Percentiles rank a stretch among this genome's conserved stretches.
phyloP scores from a whole-genome alignment of 2,113 vertebrate species.

The Lontra canadensis region DNA sequence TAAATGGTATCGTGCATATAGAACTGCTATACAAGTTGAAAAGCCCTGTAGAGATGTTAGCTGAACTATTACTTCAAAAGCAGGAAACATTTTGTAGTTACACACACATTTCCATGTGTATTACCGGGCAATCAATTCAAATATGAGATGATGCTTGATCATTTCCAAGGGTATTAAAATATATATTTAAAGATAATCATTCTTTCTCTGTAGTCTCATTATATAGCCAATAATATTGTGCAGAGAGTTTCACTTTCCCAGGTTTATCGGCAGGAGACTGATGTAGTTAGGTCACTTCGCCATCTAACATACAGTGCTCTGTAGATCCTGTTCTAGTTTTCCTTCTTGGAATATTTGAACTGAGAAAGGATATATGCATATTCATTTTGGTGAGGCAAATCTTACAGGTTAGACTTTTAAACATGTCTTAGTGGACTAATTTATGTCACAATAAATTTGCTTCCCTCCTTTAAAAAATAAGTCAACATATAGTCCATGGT shows the following conservation, averaged over 20 bases:
- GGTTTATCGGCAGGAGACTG: neutral
- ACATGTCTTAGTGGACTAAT: neutral
- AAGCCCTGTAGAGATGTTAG: neutral
- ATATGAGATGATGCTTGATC: neutral
- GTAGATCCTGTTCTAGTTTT: neutral
- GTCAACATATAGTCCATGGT: neutral
- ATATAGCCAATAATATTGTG: neutral
- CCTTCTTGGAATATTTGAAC: neutral
- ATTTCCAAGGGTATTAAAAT: neutral
- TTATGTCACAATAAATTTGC: neutral
- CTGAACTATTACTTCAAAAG: neutral
- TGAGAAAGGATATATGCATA: neutral
- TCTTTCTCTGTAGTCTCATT: neutral
- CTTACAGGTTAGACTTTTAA: neutral
- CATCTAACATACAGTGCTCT: neutral
- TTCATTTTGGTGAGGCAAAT: slow-evolving; percentile 19
- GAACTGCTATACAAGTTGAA: neutral
- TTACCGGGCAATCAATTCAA: neutral
- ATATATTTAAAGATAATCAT: neutral
- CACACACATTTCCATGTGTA: neutral
- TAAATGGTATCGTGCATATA: neutral
- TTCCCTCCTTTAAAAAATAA: slow-evolving; percentile 12
- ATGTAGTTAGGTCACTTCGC: neutral
- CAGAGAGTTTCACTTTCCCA: neutral
- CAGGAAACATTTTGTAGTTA: neutral